Evolutionary conservation across 1,140 invertebrate species (phyloP), one percentile per base, ranked within the genome.

Genomic region (Belonocnema kinseyi): DNA sequence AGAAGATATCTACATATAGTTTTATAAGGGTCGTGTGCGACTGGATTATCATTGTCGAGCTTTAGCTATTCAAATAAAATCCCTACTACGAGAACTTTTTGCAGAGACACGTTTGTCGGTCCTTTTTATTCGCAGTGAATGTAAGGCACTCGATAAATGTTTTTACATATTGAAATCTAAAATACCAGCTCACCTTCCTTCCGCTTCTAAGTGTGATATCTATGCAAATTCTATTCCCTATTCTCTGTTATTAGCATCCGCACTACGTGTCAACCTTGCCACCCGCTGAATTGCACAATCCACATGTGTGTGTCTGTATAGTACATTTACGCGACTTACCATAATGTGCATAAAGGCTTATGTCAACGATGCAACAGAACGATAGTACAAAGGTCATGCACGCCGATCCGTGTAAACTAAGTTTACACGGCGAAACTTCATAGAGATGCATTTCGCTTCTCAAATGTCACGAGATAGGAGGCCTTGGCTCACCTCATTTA

Each of bases 391-490:
- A 66, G 61, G 61, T 66, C 26, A 66, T 33, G 26, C 61, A 40
- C 26, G 26, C 26, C 14, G 61, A 40, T 46, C 10, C 40, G 40
- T 46, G 40, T 8, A 8, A 46, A 11, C 40, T 66, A 66, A 66
- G 26, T 16, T 6, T 14, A 66, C 58, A 16, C 6, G 7, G 16
- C 26, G 33, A 40, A 66, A 46, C 26, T 46, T 40, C 61, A 26
- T 6, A 66, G 61, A 66, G 61, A 66, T 66, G 61, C 61, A 66
- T 66, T 66, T 16, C 26, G 26, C 58, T 66, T 66, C 26, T 66
- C n/a, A 66, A 66, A 66, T 66, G 26, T 40, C 61, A 66, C 33
- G 33, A n/a, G 26, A 33, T 66, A 33, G 3, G 6, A 66, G 33
- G n/a, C 14, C 61, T 66, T 26, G 10, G 56, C 33, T n/a, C 10